A percentile compares a stretch with the other conserved stretches of the same genome.
Conservation (phyloP, 2,888 invertebrate genomes). For the Polyploca ridens region DNA sequence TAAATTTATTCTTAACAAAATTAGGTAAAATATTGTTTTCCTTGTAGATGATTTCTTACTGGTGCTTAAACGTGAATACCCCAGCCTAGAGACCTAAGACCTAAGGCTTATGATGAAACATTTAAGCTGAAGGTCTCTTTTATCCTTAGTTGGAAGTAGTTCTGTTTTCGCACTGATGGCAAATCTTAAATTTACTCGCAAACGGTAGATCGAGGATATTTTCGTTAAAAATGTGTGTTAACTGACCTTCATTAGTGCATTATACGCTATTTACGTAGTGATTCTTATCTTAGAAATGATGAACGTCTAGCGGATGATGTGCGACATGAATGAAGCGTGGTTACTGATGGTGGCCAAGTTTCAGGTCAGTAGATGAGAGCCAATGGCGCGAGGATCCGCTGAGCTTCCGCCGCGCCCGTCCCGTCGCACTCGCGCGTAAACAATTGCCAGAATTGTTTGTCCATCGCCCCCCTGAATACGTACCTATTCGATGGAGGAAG, state of each 20-base stretch:
- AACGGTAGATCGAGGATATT: too few relatives aligned
- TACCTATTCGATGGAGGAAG: constrained; percentile 26
- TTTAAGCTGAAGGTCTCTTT: too few relatives aligned
- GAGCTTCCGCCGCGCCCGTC: constrained; percentile 72
- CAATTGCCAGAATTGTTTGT: constrained; percentile 69
- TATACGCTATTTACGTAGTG: constrained; percentile 19
- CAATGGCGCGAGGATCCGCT: constrained; percentile 81
- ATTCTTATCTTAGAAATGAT: constrained; percentile 54
- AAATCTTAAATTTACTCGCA: too few relatives aligned
- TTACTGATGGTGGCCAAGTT: constrained; percentile 63
- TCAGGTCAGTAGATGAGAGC: constrained; percentile 59
- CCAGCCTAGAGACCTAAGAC: too few relatives aligned
- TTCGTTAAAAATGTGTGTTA: too few relatives aligned
- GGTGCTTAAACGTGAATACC: too few relatives aligned
- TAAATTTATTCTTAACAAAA: too few relatives aligned
- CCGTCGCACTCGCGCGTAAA: constrained; percentile 70
- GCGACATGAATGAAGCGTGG: constrained; percentile 66
- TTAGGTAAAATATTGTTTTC: too few relatives aligned
- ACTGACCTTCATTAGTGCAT: neutral
- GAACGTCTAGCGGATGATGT: constrained; percentile 46
- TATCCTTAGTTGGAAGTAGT: too few relatives aligned
- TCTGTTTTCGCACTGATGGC: too few relatives aligned
- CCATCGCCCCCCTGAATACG: constrained; percentile 42
- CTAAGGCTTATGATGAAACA: too few relatives aligned
- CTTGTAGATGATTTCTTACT: too few relatives aligned